phyloP scores from a whole-genome alignment of 2,113 vertebrate genomes.

The Aix galericulata region DNA sequence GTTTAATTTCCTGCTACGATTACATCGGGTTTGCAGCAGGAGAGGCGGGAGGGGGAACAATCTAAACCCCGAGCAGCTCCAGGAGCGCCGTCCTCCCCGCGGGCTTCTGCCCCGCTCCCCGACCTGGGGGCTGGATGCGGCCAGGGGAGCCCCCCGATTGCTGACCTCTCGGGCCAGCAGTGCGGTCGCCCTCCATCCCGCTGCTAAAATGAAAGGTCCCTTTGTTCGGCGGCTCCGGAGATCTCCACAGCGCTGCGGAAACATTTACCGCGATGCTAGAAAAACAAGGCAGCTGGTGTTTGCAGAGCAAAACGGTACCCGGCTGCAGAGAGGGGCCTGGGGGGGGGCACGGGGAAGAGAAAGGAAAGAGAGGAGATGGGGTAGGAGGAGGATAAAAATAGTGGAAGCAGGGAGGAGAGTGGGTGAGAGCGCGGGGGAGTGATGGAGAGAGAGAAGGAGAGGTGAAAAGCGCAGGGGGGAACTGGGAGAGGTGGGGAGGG shows the following conservation, averaged over 20 bases:
- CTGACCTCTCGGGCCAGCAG: neutral
- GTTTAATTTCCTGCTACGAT: constrained; percentile 65
- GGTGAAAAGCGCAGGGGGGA: neutral
- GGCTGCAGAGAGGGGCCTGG: neutral
- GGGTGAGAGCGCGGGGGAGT: accelerated
- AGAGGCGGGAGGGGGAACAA: neutral
- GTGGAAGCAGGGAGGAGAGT: neutral
- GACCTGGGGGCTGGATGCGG: accelerated
- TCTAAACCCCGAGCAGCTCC: neutral
- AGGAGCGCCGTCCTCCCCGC: neutral
- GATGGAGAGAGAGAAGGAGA: accelerated
- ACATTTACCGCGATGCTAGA: neutral
- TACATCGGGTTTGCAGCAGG: constrained; percentile 18
- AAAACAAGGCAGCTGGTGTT: constrained; percentile 11
- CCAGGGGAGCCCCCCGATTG: neutral
- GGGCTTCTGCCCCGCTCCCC: neutral
- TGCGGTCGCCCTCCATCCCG: accelerated
- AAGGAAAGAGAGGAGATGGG: neutral
- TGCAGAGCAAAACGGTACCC: neutral
- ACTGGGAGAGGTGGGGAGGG: neutral
- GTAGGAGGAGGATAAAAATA: neutral
- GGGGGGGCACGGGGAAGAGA: neutral
- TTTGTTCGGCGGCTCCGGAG: neutral
- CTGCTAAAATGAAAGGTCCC: neutral
- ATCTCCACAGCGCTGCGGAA: neutral